Percentiles rank a stretch among this genome's conserved stretches.
Evolutionary conservation across 2,888 invertebrate genomes (phyloP).

Genomic region (Poecilus cupreus): DNA sequence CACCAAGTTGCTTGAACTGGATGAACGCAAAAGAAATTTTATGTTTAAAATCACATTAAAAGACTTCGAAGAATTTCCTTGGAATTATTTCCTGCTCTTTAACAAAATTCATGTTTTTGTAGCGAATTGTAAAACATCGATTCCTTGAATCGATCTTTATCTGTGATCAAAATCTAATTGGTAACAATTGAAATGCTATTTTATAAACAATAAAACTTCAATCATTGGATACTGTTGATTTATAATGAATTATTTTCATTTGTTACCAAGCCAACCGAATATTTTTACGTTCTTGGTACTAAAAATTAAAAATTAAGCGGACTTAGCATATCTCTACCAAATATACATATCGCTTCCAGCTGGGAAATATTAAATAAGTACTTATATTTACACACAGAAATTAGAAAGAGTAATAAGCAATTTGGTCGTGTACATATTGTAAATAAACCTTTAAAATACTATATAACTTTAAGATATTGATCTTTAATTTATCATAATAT

Average conservation of each 20-base stretch:
- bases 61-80: too few species aligned
- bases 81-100: too few species aligned
- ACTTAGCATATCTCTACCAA: conserved; percentile 69
- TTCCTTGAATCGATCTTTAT: conserved; percentile 35
- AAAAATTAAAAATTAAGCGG: conserved; percentile 9
- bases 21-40: too few species aligned
- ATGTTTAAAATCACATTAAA: too few species aligned
- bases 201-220: background rate
- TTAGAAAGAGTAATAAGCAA: conserved; percentile 50
- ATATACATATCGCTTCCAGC: conserved; percentile 73
- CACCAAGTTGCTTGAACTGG: too few species aligned
- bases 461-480: conserved; percentile 40
- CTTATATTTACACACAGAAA: conserved; percentile 41
- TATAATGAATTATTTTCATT: background rate
- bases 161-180: conserved; percentile 56
- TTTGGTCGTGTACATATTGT: conserved; percentile 57
- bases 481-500: conserved; percentile 48
- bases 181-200: background rate
- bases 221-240: background rate
- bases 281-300: conserved; percentile 13
- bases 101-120: background rate
- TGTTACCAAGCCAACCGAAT: conserved; percentile 23
- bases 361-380: conserved; percentile 66
- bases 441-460: conserved; percentile 44
- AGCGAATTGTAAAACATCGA: background rate